Evolutionary conservation across 2,888 invertebrate species (phyloP).

Genomic region (Alviniconcha strummeri): DNA sequence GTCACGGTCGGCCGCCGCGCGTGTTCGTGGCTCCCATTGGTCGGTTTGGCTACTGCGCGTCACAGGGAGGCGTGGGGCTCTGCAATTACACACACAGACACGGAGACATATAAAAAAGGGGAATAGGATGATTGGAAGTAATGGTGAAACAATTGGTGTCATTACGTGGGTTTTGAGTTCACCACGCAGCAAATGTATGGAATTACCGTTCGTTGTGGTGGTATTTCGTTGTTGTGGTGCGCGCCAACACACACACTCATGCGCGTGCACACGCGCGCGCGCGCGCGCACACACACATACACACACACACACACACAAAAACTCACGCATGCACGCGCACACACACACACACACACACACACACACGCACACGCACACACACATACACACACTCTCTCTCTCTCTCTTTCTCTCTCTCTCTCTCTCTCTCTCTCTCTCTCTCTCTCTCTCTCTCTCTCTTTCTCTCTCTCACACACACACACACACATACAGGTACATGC

Average conservation of each 20-base stretch:
- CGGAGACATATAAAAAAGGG: neutral
- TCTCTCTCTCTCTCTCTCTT: too few relatives aligned
- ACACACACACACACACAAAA: neutral
- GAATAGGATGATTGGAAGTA: neutral
- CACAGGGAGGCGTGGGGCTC: neutral
- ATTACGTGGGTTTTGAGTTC: neutral
- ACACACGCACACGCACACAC: neutral
- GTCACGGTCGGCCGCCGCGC: neutral
- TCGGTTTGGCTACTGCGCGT: neutral
- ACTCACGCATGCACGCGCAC: neutral
- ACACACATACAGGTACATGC: neutral
- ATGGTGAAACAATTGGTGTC: neutral
- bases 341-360: neutral
- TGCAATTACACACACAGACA: neutral
- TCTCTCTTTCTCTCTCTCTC: neutral
- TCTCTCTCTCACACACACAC: neutral
- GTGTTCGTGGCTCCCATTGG: constrained; percentile 17
- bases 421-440: too few relatives aligned
- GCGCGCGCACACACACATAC: neutral
- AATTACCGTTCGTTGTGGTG: neutral
- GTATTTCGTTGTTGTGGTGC: neutral
- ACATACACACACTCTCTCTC: neutral
- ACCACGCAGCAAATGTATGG: neutral
- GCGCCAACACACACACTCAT: neutral
- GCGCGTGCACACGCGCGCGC: neutral